Conservation (phyloP, 2,888 invertebrate genomes). For the Ypsolopha scabrella region DNA sequence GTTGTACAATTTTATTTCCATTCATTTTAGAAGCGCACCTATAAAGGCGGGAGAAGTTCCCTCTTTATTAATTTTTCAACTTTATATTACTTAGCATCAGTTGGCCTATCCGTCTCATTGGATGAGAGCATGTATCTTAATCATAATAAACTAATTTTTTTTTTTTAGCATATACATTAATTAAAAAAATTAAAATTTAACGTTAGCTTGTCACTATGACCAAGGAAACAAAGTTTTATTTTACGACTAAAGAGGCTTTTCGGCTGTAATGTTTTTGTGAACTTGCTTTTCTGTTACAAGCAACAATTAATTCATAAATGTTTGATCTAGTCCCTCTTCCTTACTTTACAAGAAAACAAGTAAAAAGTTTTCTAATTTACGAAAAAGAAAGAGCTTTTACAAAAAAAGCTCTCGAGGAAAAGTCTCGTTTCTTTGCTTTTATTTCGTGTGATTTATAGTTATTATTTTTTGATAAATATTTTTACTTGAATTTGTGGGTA, state of each 20-base stretch:
- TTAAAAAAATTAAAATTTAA: too few species aligned
- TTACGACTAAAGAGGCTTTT: neutral
- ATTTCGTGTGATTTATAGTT: neutral
- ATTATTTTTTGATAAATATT: neutral
- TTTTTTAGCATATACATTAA: neutral
- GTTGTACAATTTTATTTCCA: constrained; percentile 67
- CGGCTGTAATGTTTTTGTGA: neutral
- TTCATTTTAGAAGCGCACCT: constrained; percentile 68
- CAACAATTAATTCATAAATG: constrained; percentile 10
- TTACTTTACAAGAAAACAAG: constrained; percentile 34
- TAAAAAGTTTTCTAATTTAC: constrained; percentile 59
- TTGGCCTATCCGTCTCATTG: constrained; percentile 45
- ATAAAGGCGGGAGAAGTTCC: constrained; percentile 62
- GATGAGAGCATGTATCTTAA: constrained; percentile 6
- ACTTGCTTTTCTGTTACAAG: neutral
- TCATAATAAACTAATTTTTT: neutral
- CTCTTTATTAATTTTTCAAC: constrained; percentile 71
- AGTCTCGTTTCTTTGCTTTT: constrained; percentile 45
- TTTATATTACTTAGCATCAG: constrained; percentile 66
- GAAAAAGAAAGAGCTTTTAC: constrained; percentile 56
- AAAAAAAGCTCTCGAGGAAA: constrained; percentile 37
- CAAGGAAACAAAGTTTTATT: neutral
- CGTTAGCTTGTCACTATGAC: neutral
- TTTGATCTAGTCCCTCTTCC: constrained; percentile 24
- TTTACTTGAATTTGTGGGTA: too few species aligned